Conservation (phyloP, 2,113 vertebrate species). For the Stictonetta naevosa region DNA sequence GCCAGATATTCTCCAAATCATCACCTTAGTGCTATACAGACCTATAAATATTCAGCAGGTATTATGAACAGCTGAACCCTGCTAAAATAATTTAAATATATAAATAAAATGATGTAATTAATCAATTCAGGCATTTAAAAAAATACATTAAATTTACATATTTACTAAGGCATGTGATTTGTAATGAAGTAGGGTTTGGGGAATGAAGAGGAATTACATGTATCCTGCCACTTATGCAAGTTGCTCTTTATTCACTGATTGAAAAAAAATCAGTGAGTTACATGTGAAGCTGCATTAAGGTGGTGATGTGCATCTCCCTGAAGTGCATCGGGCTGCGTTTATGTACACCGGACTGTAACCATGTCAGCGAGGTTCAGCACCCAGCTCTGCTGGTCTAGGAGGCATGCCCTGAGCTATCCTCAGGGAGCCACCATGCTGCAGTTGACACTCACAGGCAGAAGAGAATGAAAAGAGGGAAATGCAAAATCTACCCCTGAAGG, state of each 20-base stretch:
- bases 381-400: neutral
- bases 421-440: neutral
- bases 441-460: rapidly evolving
- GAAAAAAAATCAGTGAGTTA: neutral
- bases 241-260: neutral
- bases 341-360: neutral
- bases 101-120: neutral
- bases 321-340: neutral
- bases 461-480: neutral
- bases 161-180: neutral
- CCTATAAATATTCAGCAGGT: neutral
- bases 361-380: neutral
- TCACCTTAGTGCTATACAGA: neutral
- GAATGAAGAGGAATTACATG: neutral
- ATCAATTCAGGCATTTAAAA: neutral
- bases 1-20: neutral
- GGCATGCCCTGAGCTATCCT: rapidly evolving
- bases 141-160: neutral
- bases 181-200: neutral
- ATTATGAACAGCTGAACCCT: neutral
- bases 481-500: neutral
- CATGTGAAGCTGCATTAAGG: neutral
- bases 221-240: neutral
- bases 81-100: neutral
- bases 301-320: neutral